A percentile compares a stretch with the other conserved stretches of the same genome.
These are phyloP conservation scores for Leptopilina boulardi DNA, from an alignment of 1,140 invertebrate genomes.

Conservation along the genomic window DNA sequence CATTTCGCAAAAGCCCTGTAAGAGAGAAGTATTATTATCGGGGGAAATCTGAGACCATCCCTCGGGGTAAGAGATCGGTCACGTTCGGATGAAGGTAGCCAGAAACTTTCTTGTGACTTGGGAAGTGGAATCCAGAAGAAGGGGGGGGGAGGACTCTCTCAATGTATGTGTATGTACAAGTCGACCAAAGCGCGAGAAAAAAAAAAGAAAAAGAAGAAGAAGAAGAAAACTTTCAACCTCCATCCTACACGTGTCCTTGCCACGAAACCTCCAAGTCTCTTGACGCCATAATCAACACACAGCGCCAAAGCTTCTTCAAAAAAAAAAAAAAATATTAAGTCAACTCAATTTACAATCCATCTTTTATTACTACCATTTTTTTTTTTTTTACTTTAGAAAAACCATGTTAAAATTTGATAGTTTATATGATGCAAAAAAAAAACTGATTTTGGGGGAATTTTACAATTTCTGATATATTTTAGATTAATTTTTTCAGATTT, in stretches of 20 bases:
- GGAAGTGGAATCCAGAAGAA: slow-evolving; percentile 43
- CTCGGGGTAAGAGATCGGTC: slow-evolving; percentile 73
- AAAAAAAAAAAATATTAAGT: too few species aligned
- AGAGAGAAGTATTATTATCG: slow-evolving; percentile 76
- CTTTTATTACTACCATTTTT: neutral
- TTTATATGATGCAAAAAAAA: too few species aligned
- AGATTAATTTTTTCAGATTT: too few species aligned
- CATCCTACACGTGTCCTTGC: slow-evolving; percentile 17
- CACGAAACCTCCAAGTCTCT: slow-evolving; percentile 9
- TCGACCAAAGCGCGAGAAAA: neutral
- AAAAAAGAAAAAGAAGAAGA: neutral
- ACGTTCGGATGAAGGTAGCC: slow-evolving; percentile 69
- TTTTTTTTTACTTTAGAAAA: too few species aligned
- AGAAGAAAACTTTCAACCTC: neutral
- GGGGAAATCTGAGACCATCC: slow-evolving; percentile 73
- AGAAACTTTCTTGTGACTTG: slow-evolving; percentile 64
- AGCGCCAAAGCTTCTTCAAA: slow-evolving; percentile 14
- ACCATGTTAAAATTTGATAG: too few species aligned
- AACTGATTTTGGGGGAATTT: too few species aligned
- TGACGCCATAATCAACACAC: slow-evolving; percentile 23
- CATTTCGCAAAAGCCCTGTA: slow-evolving; percentile 58
- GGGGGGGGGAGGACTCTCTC: too few species aligned
- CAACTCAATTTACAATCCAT: neutral
- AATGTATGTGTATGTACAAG: neutral
- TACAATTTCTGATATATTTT: too few species aligned